Evolutionary conservation across 2,797 vertebrate species (phyloP).

Genomic region (Syngnathus rostellatus): DNA sequence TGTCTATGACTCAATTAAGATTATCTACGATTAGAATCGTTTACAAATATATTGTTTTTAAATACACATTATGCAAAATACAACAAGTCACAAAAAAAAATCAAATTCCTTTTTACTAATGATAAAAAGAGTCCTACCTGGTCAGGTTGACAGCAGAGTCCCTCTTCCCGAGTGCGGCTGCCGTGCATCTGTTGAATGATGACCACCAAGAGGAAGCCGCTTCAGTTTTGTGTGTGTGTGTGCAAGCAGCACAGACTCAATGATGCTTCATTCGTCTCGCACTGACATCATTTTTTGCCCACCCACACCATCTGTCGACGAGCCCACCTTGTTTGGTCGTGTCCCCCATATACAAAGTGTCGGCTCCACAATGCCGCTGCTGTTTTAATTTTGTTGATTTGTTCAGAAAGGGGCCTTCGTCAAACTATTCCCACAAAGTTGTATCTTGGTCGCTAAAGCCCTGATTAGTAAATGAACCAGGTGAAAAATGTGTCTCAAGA

Average conservation of each 20-base stretch:
- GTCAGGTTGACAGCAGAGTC: conserved; percentile 5
- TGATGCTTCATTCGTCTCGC: conserved; percentile 54
- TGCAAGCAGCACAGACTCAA: conserved; percentile 31
- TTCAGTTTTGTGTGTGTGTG: conserved; percentile 17
- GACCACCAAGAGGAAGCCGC: conserved; percentile 35
- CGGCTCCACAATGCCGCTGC: background rate
- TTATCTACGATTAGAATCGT: no score
- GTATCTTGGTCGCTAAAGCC: no score
- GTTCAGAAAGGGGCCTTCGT: background rate
- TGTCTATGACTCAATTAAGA: no score
- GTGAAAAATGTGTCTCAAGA: background rate
- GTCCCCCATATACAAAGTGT: background rate
- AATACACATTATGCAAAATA: background rate
- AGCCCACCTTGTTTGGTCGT: conserved; percentile 32
- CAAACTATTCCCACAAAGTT: background rate
- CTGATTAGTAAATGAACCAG: no score
- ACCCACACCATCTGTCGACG: conserved; percentile 28
- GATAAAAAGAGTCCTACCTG: conserved; percentile 33
- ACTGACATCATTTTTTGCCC: conserved; percentile 51
- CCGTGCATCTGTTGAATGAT: conserved; percentile 41
- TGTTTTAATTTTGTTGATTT: background rate
- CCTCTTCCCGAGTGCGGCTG: conserved; percentile 10
- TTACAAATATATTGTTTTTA: no score
- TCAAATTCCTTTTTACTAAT: background rate
- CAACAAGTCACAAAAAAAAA: background rate